Base-by-base conservation (phyloP, 1,140 invertebrate genomes). In the Orchesella cincta region DNA sequence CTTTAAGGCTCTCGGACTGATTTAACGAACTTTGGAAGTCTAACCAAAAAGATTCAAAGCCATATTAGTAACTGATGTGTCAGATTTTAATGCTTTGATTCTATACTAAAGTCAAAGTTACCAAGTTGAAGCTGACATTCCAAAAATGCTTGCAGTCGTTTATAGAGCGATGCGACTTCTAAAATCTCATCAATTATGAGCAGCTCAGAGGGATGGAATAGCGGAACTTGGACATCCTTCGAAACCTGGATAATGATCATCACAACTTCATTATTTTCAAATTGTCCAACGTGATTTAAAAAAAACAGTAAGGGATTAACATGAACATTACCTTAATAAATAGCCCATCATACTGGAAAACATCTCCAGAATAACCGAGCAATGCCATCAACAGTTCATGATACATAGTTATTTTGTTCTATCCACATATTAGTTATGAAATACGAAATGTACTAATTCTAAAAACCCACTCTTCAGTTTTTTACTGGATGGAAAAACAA, bases 371-470 rank as follows among this genome's bases (percentile, higher is more conserved):
- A 46, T 57, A 70, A 16, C 81, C 81, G 62, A 51, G 78, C 28
- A 82, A 74, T 1, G 79, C 77, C n/a, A 82, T 34, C 31, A 82
- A 64, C 2, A 82, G 28, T 74, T 82, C 81, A 52, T 82, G 81
- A 51, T 75, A 76, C 81, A 82, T 82, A 46, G 34, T 75, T 28
- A n/a, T n/a, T n/a, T n/a, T n/a, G n/a, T n/a, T n/a, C n/a, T n/a
- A n/a, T n/a, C n/a, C n/a, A n/a, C n/a, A n/a, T n/a, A n/a, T n/a
- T n/a, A n/a, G n/a, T n/a, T n/a, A n/a, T n/a, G n/a, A n/a, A n/a
- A n/a, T n/a, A n/a, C n/a, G n/a, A n/a, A n/a, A n/a, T n/a, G n/a
- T n/a, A n/a, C n/a, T n/a, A n/a, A n/a, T n/a, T n/a, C n/a, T n/a
- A n/a, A n/a, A n/a, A n/a, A n/a, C n/a, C n/a, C n/a, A n/a, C n/a